These are phyloP conservation scores for Rhyacichthys aspro DNA, from an alignment of 2,797 vertebrate genomes.

Conservation along the genomic window DNA sequence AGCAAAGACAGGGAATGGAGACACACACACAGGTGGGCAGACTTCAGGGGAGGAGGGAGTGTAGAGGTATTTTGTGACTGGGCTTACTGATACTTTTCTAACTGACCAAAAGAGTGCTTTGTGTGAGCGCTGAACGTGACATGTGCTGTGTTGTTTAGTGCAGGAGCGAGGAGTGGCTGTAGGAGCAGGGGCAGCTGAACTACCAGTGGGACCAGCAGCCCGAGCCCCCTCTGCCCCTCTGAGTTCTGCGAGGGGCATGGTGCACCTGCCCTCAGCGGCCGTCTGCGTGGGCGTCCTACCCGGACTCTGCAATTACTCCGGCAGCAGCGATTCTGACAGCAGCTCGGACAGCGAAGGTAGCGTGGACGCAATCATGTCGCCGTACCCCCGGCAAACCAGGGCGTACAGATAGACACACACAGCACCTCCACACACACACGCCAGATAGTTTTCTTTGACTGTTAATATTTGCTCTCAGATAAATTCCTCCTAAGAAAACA, in stretches of 20 bases:
- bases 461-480: constrained; percentile 47
- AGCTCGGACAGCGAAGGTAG: constrained; percentile 98
- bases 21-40: constrained; percentile 84
- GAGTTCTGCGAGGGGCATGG: constrained; percentile 53
- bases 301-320: constrained; percentile 91
- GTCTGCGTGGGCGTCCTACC: constrained; percentile 97
- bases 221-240: constrained; percentile 45
- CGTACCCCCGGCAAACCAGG: constrained; percentile 76
- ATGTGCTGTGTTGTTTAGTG: constrained; percentile 70
- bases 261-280: constrained; percentile 91
- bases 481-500: constrained; percentile 35
- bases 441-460: constrained; percentile 36
- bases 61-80: neutral
- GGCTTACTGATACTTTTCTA: no score
- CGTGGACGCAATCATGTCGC: constrained; percentile 90
- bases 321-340: constrained; percentile 97
- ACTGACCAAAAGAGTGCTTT: neutral
- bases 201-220: constrained; percentile 37
- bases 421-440: constrained; percentile 14
- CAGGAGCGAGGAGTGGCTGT: constrained; percentile 68
- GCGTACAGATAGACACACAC: constrained; percentile 77
- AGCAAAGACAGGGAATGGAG: constrained; percentile 72
- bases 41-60: neutral
- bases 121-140: constrained; percentile 29
- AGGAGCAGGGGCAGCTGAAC: constrained; percentile 68